phyloP scores from a whole-genome alignment of 2,113 vertebrate species.

The Phyllopteryx taeniolatus region DNA sequence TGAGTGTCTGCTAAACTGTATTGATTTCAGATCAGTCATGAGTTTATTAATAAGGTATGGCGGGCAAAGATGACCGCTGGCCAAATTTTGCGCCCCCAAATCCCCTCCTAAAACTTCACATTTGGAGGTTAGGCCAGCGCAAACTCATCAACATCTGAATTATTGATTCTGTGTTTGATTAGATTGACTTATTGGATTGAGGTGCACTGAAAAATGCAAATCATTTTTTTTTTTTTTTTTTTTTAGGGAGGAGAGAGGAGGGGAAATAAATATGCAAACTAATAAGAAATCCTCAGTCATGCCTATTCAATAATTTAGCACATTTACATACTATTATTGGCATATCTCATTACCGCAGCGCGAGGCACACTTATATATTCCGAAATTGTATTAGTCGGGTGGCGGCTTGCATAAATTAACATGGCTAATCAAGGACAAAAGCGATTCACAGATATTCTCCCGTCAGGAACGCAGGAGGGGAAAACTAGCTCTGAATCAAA shows the following conservation, averaged over 20 bases:
- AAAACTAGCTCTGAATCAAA: not conserved
- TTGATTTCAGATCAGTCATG: constrained; percentile 54
- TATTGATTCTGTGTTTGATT: constrained; percentile 67
- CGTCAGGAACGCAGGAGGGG: constrained; percentile 28
- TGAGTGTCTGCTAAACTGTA: constrained; percentile 46
- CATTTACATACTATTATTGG: constrained; percentile 77
- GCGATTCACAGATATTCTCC: constrained; percentile 47
- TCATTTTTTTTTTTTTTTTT: constrained; percentile 12
- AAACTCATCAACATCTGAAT: constrained; percentile 55
- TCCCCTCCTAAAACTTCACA: not conserved
- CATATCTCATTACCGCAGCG: constrained; percentile 70
- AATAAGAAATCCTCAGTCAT: constrained; percentile 66
- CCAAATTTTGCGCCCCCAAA: not conserved
- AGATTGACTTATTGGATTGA: constrained; percentile 59
- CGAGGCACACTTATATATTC: constrained; percentile 73
- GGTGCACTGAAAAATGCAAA: constrained; percentile 58
- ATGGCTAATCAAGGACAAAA: constrained; percentile 68
- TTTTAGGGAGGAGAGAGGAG: not conserved
- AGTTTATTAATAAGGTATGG: constrained; percentile 35
- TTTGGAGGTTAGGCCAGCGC: not conserved
- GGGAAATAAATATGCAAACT: constrained; percentile 65
- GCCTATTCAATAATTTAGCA: constrained; percentile 74
- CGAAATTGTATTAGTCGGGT: constrained; percentile 66
- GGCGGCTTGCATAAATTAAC: constrained; percentile 70
- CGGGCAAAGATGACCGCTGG: not conserved